These are phyloP conservation scores for Gastrophysa polygoni DNA, from an alignment of 2,888 invertebrate species.

Conservation along the genomic window DNA sequence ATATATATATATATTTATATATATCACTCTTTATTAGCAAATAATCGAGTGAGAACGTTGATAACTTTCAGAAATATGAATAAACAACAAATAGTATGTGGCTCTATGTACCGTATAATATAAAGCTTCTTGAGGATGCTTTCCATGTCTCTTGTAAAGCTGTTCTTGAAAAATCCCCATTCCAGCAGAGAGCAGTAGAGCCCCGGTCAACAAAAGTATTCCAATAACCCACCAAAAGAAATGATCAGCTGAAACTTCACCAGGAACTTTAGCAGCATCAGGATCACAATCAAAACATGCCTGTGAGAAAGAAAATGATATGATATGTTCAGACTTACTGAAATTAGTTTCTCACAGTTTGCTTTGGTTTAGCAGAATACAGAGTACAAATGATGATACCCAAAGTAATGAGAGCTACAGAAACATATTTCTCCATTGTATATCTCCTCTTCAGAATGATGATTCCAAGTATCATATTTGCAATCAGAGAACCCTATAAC, in stretches of 20 bases:
- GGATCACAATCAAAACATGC: constrained; percentile 51
- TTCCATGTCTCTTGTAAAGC: constrained; percentile 82
- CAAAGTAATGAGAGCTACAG: constrained; percentile 90
- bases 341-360: constrained; percentile 37
- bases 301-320: constrained; percentile 28
- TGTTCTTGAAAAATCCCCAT: constrained; percentile 94
- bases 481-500: constrained; percentile 88
- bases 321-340: not conserved
- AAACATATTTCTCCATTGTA: constrained; percentile 81
- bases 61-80: too few relatives aligned
- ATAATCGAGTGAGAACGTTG: too few relatives aligned
- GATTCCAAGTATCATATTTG: constrained; percentile 95
- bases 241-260: constrained; percentile 53
- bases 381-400: constrained; percentile 93
- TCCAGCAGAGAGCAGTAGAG: constrained; percentile 89
- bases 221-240: constrained; percentile 73
- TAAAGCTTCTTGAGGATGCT: constrained; percentile 87
- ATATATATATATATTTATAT: too few relatives aligned
- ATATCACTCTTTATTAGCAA: too few relatives aligned
- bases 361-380: constrained; percentile 69
- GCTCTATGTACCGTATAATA: constrained; percentile 81
- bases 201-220: constrained; percentile 81
- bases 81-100: too few relatives aligned
- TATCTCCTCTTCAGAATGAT: constrained; percentile 86
- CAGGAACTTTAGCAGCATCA: constrained; percentile 46